phyloP scores from a whole-genome alignment of 2,113 vertebrate species.

The Chiloscyllium plagiosum region DNA sequence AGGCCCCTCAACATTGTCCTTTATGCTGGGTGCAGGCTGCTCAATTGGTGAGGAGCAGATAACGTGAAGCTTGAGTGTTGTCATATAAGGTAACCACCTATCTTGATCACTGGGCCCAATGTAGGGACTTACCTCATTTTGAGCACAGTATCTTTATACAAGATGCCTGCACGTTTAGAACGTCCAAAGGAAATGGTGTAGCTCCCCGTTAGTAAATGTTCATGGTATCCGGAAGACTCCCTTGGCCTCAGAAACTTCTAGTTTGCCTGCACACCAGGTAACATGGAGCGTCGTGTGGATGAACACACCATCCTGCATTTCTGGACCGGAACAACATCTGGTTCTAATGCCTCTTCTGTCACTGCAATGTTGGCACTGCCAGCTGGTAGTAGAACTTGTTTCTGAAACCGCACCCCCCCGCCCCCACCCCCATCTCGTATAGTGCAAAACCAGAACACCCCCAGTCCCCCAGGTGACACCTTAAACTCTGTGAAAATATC shows the following conservation, averaged over 20 bases:
- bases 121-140: neutral
- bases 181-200: neutral
- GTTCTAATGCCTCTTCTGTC: neutral
- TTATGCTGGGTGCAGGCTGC: too few species aligned
- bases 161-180: neutral
- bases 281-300: neutral
- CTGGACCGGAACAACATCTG: neutral
- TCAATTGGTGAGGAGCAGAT: too few species aligned
- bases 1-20: too few species aligned
- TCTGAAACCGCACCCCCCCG: neutral
- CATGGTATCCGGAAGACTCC: neutral
- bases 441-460: neutral
- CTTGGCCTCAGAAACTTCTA: neutral
- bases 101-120: too few species aligned
- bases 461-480: too few species aligned
- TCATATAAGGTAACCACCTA: too few species aligned
- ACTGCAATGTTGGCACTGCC: neutral
- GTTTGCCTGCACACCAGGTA: neutral
- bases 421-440: neutral
- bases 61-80: too few species aligned
- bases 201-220: neutral
- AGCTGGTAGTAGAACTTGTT: neutral
- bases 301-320: neutral
- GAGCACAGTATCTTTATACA: neutral
- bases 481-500: neutral